Evolutionary conservation across 1,140 invertebrate genomes (phyloP), one percentile per base, ranked within the genome.

Genomic region (Zaprionus davidi): DNA sequence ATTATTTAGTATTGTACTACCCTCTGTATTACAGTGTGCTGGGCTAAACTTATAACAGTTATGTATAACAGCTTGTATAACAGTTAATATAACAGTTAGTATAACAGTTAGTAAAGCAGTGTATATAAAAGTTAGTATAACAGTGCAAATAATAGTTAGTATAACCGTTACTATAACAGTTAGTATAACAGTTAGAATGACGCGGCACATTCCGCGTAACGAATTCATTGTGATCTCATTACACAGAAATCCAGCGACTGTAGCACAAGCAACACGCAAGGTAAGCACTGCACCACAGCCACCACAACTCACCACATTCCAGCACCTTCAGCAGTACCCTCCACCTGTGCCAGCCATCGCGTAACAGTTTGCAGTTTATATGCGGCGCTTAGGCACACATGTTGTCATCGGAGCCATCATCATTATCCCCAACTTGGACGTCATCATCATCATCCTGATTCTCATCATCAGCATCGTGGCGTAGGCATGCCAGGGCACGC

Each of bases 371-470:
- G 83, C 79, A 88, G 76, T 80, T 77, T 79, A 87, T 79, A 72
- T 78, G 71, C 72, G 53, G 15, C 59, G 78, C 75, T 79, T 86
- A 79, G 79, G 73, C 81, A 78, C 81, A 88, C 83, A 88, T 83
- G 84, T 78, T 87, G 78, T 75, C 83, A 87, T 76, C 74, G 68
- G 70, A 56, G 74, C 78, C 80, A 80, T 76, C 77, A 75, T 63
- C 71, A 12, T 41, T 41, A 34, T 66, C 36, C n/a, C 58, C 59
- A 71, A 66, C 49, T 7, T 46, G 41, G 41, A 57, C 53, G 36
- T 59, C 46, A 76, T 74, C 73, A 53, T 83, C 55, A 68, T 70
- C 76, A 63, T 80, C 38, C 26, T 51, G 76, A 68, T 79, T 36
- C 26, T 24, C 49, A 24, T 41, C 41, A 36, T 31, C 34, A 55